Conservation (phyloP, 2,888 invertebrate genomes). For the Suillia variegata region DNA sequence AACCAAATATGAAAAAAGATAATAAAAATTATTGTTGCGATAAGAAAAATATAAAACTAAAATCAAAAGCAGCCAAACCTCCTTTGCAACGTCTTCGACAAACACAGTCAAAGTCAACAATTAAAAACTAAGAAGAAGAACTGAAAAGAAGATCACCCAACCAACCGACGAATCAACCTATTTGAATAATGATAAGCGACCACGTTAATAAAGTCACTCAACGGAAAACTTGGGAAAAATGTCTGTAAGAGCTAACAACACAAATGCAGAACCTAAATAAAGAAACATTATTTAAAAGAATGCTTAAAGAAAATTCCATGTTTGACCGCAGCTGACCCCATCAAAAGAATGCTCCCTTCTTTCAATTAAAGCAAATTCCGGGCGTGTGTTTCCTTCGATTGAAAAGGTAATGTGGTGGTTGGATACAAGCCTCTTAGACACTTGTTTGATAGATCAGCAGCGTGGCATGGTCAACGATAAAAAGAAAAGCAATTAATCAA, state of each 20-base stretch:
- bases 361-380: background rate
- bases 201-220: too few species aligned
- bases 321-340: background rate
- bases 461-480: background rate
- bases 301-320: too few species aligned
- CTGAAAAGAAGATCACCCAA: too few species aligned
- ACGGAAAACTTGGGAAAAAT: background rate
- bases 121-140: constrained; percentile 40
- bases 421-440: background rate
- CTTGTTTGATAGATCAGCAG: background rate
- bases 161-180: too few species aligned
- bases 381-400: background rate
- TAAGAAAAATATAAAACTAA: too few species aligned
- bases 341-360: background rate
- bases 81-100: too few species aligned
- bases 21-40: too few species aligned
- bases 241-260: background rate
- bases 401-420: background rate
- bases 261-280: background rate
- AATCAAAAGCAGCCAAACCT: too few species aligned
- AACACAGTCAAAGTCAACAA: too few species aligned
- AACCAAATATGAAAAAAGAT: too few species aligned
- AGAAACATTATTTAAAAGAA: background rate
- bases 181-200: too few species aligned
- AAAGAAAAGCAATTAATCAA: background rate